These are phyloP conservation scores for Atractosteus spatula DNA, from an alignment of 2,113 vertebrate species.

Conservation along the genomic window DNA sequence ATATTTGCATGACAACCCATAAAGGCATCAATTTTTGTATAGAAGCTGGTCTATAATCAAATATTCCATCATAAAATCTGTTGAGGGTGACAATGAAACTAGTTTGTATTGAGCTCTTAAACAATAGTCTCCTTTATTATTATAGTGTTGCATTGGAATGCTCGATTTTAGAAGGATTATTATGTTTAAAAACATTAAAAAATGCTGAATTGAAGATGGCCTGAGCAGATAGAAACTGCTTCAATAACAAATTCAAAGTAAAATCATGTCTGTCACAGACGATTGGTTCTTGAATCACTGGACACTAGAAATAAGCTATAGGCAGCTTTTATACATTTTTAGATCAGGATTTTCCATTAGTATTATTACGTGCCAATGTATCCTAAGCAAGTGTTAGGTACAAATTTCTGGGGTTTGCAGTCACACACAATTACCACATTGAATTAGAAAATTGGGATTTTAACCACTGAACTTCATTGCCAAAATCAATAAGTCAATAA, in stretches of 20 bases:
- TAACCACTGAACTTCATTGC: slow-evolving; percentile 33
- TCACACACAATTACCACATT: slow-evolving; percentile 38
- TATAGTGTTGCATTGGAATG: slow-evolving; percentile 15
- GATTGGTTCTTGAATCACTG: slow-evolving; percentile 18
- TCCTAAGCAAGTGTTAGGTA: slow-evolving; percentile 32
- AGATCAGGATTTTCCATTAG: not conserved
- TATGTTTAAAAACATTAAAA: slow-evolving; percentile 17
- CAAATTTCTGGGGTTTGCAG: slow-evolving; percentile 25
- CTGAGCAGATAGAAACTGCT: slow-evolving; percentile 27
- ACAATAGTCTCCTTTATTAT: slow-evolving; percentile 1
- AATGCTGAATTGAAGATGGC: slow-evolving; percentile 21
- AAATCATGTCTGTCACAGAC: slow-evolving; percentile 29
- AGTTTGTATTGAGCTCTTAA: too few relatives aligned
- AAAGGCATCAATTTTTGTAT: slow-evolving; percentile 30
- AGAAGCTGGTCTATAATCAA: slow-evolving; percentile 23
- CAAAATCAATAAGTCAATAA: slow-evolving; percentile 46
- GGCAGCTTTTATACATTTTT: slow-evolving; percentile 18
- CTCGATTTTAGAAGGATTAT: not conserved
- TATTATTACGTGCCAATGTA: slow-evolving; percentile 21
- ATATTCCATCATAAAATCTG: slow-evolving; percentile 11
- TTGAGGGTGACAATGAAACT: slow-evolving; percentile 25
- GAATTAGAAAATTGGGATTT: slow-evolving; percentile 48
- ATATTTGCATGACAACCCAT: slow-evolving; percentile 35
- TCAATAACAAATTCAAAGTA: slow-evolving; percentile 32
- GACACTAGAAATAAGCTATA: slow-evolving; percentile 25